Conservation (phyloP, 1,140 invertebrate genomes). For the Spodoptera litura region DNA sequence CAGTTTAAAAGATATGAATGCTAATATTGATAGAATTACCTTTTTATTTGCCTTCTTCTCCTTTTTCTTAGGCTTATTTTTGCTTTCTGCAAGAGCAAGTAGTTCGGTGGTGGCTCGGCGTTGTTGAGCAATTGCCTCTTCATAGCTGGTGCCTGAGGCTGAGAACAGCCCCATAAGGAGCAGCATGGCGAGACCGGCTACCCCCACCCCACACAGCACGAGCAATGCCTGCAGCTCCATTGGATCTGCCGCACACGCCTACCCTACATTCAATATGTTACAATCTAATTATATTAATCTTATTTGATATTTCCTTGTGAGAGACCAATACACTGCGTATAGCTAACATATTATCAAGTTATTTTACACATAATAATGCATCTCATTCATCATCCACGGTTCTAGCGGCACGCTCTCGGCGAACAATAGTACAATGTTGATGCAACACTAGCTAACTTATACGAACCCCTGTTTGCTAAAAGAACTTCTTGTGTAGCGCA, state of each 20-base stretch:
- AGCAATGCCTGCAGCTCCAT: slow-evolving; percentile 83
- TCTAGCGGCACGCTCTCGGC: slow-evolving; percentile 1
- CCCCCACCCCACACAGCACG: slow-evolving; percentile 75
- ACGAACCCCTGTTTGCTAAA: neutral
- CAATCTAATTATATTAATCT: neutral
- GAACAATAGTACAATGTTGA: neutral
- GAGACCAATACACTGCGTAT: neutral
- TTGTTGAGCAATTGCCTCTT: slow-evolving; percentile 81
- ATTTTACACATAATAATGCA: neutral
- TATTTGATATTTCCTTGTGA: neutral
- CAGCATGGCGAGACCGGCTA: slow-evolving; percentile 76
- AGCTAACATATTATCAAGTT: neutral
- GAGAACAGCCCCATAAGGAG: slow-evolving; percentile 80
- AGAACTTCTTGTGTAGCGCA: neutral
- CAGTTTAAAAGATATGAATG: too few relatives aligned
- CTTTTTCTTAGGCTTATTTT: slow-evolving; percentile 77
- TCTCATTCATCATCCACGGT: slow-evolving; percentile 18
- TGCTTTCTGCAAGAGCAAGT: slow-evolving; percentile 75
- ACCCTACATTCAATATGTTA: slow-evolving; percentile 28
- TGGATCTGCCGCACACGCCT: slow-evolving; percentile 65
- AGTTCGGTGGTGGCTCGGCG: slow-evolving; percentile 78
- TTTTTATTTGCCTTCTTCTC: slow-evolving; percentile 80
- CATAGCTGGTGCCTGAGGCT: slow-evolving; percentile 78
- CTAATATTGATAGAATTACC: slow-evolving; percentile 56
- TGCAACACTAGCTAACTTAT: neutral